Evolutionary conservation across 2,113 vertebrate species (phyloP).

Genomic region (Gadus chalcogrammus): DNA sequence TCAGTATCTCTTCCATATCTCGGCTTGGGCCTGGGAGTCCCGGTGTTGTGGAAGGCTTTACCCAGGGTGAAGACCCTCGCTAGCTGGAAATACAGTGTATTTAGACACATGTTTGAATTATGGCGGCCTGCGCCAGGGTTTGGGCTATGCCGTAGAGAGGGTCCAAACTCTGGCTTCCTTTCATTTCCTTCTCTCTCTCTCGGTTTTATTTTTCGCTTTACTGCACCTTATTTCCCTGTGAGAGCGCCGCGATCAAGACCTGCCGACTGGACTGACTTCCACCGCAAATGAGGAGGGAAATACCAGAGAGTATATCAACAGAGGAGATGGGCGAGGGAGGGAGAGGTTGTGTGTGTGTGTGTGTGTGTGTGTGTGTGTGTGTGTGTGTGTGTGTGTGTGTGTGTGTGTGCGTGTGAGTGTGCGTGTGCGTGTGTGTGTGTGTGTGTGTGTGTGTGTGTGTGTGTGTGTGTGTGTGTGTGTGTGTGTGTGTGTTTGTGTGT

Average conservation of each 20-base stretch:
- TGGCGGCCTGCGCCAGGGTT: constrained; percentile 29
- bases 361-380: too few relatives aligned
- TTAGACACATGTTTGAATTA: constrained; percentile 58
- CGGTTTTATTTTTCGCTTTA: constrained; percentile 31
- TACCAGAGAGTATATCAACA: constrained; percentile 44
- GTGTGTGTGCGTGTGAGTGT: too few relatives aligned
- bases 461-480: too few relatives aligned
- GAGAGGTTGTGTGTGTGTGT: neutral
- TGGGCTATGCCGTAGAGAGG: constrained; percentile 45
- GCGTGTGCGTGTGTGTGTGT: too few relatives aligned
- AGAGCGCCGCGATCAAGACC: constrained; percentile 60
- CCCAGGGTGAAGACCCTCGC: constrained; percentile 57
- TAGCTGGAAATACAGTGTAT: constrained; percentile 52
- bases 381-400: too few relatives aligned
- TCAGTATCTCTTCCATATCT: constrained; percentile 27
- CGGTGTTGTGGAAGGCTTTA: constrained; percentile 36
- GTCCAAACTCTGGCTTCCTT: constrained; percentile 32
- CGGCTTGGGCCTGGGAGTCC: constrained; percentile 27
- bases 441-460: too few relatives aligned
- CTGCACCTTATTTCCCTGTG: constrained; percentile 44
- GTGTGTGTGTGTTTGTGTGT: too few relatives aligned
- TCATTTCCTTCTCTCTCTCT: neutral
- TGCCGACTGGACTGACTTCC: constrained; percentile 63
- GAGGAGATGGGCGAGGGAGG: constrained; percentile 50
- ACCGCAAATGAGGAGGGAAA: constrained; percentile 46